Conservation (phyloP, 2,113 vertebrate genomes). For the Lamprologus ornatipinnis region DNA sequence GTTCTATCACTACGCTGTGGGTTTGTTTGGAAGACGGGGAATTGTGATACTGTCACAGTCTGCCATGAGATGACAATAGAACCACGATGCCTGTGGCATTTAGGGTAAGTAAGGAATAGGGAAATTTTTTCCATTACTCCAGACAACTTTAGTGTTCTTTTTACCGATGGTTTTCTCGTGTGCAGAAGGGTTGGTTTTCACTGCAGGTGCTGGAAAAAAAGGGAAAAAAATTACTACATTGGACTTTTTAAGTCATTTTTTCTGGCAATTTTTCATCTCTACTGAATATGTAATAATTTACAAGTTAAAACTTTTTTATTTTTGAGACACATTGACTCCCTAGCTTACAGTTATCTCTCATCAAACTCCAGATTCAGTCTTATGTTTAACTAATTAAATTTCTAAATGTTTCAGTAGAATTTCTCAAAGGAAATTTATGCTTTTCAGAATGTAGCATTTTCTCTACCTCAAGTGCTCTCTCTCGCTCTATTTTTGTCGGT, state of each 20-base stretch:
- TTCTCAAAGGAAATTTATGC: constrained; percentile 20
- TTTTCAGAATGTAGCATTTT: background rate
- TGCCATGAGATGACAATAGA: constrained; percentile 46
- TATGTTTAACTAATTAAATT: constrained; percentile 17
- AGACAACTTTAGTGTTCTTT: background rate
- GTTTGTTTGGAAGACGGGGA: constrained; percentile 42
- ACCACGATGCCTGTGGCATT: constrained; percentile 35
- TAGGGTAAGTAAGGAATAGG: constrained; percentile 13
- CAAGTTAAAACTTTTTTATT: background rate
- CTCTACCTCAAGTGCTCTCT: background rate
- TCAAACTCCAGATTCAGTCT: constrained; percentile 11
- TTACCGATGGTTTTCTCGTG: background rate
- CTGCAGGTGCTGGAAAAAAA: background rate
- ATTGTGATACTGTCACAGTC: constrained; percentile 43
- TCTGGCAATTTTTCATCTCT: background rate
- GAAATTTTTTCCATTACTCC: constrained; percentile 21
- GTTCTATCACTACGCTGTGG: constrained; percentile 16
- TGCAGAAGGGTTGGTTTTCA: background rate
- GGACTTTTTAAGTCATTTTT: background rate
- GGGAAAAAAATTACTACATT: background rate
- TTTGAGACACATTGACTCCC: background rate
- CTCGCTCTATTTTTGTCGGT: background rate
- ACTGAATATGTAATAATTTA: background rate
- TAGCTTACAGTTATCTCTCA: constrained; percentile 2
- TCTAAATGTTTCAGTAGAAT: constrained; percentile 21